Evolutionary conservation across 1,140 invertebrate species (phyloP).

Genomic region (Pteromalus puparum): DNA sequence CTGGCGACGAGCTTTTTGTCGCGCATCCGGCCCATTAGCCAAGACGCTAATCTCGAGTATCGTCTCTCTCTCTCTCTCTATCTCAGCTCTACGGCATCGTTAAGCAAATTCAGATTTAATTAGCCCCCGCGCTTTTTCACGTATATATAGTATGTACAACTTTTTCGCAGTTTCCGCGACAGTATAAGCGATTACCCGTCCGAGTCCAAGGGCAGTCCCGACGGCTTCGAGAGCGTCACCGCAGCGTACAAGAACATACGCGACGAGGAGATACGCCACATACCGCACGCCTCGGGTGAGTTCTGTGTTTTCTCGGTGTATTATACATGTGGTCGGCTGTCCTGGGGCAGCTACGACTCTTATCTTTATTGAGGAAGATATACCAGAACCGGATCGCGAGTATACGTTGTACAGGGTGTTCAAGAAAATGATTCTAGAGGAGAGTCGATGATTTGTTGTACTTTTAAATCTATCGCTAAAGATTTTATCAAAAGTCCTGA

Average conservation of each 20-base stretch:
- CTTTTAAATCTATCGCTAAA: too few relatives aligned
- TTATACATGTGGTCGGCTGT: background rate
- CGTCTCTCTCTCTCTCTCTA: background rate
- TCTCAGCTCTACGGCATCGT: background rate
- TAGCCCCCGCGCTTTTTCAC: slow-evolving; percentile 22
- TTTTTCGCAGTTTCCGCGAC: slow-evolving; percentile 66
- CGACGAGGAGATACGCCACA: slow-evolving; percentile 77
- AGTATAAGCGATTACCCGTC: slow-evolving; percentile 78
- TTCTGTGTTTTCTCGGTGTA: background rate
- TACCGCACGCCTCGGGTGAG: slow-evolving; percentile 78
- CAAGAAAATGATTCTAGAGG: background rate
- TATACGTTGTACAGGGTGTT: background rate
- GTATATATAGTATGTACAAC: background rate
- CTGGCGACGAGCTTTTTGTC: slow-evolving; percentile 10
- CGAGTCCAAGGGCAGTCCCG: slow-evolving; percentile 76
- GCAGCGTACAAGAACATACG: slow-evolving; percentile 79
- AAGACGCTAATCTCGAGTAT: background rate
- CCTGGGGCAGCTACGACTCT: background rate
- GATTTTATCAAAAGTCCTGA: too few relatives aligned
- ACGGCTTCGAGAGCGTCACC: slow-evolving; percentile 78
- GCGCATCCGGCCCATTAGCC: background rate
- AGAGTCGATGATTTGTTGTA: background rate
- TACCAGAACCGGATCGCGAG: background rate
- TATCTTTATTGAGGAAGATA: background rate
- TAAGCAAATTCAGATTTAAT: slow-evolving; percentile 13